Conservation (phyloP, 2,888 invertebrate species). For the Eupithecia vulgata region DNA sequence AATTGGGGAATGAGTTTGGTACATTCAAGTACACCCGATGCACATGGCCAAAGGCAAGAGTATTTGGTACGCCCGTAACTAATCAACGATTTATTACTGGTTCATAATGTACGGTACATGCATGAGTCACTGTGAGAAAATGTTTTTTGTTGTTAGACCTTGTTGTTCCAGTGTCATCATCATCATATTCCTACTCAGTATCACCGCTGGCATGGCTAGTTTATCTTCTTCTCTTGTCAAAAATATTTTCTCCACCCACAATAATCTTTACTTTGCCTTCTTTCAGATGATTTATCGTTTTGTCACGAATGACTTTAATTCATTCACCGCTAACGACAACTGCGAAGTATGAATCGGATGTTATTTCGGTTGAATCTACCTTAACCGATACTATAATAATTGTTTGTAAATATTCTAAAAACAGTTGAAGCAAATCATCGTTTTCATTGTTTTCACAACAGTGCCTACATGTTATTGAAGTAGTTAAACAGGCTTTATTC, state of each 20-base stretch:
- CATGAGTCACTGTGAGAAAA: slow-evolving; percentile 26
- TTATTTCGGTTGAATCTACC: slow-evolving; percentile 8
- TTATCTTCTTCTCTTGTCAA: not conserved
- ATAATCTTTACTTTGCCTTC: not conserved
- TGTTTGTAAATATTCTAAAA: slow-evolving; percentile 16
- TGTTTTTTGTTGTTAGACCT: slow-evolving; percentile 13
- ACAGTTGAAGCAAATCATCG: slow-evolving; percentile 5
- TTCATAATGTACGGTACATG: slow-evolving; percentile 21
- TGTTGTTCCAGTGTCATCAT: not conserved
- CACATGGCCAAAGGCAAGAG: slow-evolving; percentile 33
- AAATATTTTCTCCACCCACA: not conserved
- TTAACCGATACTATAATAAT: not conserved
- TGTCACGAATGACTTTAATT: not conserved
- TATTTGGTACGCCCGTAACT: slow-evolving; percentile 34
- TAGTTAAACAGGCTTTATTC: not conserved
- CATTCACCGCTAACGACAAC: not conserved
- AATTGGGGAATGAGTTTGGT: slow-evolving; percentile 25
- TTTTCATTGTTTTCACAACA: slow-evolving; percentile 5
- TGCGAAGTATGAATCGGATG: not conserved
- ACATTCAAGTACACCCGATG: slow-evolving; percentile 29
- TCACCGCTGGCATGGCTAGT: not conserved
- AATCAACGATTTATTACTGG: slow-evolving; percentile 36
- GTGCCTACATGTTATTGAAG: not conserved
- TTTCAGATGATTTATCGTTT: not conserved
- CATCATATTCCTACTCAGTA: not conserved